Evolutionary conservation across 1,140 invertebrate genomes (phyloP), one percentile per base, ranked within the genome.

Genomic region (Sycophila sp.): DNA sequence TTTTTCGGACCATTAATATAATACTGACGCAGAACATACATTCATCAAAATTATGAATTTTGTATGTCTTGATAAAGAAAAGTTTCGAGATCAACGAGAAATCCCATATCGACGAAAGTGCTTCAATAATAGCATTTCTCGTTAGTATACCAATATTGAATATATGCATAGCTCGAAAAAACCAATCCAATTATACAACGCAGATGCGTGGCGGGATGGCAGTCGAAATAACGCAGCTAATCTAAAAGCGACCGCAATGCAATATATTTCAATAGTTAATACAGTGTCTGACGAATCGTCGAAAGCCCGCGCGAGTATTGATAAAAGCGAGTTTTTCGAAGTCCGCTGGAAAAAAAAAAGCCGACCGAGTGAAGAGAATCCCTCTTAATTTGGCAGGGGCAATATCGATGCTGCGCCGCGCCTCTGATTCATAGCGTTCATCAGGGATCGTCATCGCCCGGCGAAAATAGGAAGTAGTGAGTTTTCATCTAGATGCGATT

Each of bases 401-500:
- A 63, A 62, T 63, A 63, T 63, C 26, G 32, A 55, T 42, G 15
- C 55, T 53, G 17, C 19, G 32, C 24, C 51, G 15, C 10, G 56
- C 17, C n/a, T n/a, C n/a, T 69, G 58, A 69, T 69, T 62, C 58
- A 38, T 28, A 17, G n/a, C 10, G 40, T 56, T 63, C 59, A 56
- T 70, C 68, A 63, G 59, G n/a, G n/a, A 49, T 56, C 59, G 45
- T 69, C 47, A 69, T 60, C 47, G 24, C 22, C 10, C 2, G 3
- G 15, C 19, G 42, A 30, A 24, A 24, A 22, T 10, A 38, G 19
- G 66, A 28, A 38, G 42, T 26, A 19, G 45, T 45, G 58, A 62
- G 26, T 62, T 69, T n/a, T 69, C 58, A 69, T 69, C 59, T 45
- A 56, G 59, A 70, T 63, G 59, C 59, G 36, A 70, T 55, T 70